Evolutionary conservation across 2,797 vertebrate genomes (phyloP).

Genomic region (Bucorvus abyssinicus): DNA sequence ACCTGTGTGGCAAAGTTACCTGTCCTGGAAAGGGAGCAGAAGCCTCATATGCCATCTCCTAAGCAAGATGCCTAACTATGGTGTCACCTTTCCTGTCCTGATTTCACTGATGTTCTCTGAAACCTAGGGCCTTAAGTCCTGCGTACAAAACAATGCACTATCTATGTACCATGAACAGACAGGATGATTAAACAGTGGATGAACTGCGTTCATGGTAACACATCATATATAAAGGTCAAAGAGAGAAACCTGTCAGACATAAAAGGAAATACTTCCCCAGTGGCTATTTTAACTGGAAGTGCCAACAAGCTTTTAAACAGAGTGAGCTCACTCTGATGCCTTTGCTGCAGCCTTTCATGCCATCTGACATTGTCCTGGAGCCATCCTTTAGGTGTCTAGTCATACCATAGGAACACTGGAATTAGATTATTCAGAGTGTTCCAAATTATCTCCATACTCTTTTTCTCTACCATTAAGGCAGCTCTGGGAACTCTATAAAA

Average conservation of each 20-base stretch:
- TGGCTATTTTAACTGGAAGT: background rate
- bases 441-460: constrained; percentile 35
- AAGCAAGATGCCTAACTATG: background rate
- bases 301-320: background rate
- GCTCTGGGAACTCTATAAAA: constrained; percentile 27
- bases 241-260: background rate
- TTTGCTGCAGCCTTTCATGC: background rate
- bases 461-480: background rate
- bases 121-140: background rate
- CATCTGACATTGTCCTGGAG: background rate
- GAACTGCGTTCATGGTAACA: background rate
- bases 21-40: background rate
- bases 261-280: constrained; percentile 21
- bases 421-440: constrained; percentile 39
- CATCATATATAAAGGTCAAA: background rate
- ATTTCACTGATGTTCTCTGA: background rate
- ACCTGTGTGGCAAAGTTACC: background rate
- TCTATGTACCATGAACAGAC: background rate
- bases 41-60: background rate
- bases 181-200: background rate
- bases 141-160: rapidly evolving
- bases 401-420: background rate
- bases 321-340: background rate
- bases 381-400: constrained; percentile 21
- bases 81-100: background rate